Percentiles rank a stretch among this genome's conserved stretches.
These are phyloP conservation scores for Asbolus verrucosus DNA, from an alignment of 1,140 invertebrate species.

Conservation along the genomic window DNA sequence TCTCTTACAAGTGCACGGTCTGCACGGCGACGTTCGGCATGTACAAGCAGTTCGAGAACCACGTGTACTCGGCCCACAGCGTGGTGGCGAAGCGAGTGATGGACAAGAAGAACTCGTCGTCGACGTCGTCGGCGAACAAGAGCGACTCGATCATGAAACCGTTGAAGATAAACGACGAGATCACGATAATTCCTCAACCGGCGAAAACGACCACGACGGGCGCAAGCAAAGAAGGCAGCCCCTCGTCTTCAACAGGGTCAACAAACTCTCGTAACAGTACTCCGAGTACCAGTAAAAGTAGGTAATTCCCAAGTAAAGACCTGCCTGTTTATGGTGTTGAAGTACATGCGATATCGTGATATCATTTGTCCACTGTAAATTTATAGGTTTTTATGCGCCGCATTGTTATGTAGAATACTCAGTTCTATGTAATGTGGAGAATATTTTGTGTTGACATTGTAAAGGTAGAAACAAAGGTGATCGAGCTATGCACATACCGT, in stretches of 20 bases:
- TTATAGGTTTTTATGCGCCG: constrained; percentile 21
- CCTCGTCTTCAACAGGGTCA: constrained; percentile 48
- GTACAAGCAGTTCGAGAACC: constrained; percentile 95
- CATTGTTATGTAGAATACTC: constrained; percentile 28
- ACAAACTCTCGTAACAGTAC: constrained; percentile 44
- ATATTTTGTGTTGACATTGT: constrained; percentile 1
- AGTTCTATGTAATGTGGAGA: neutral
- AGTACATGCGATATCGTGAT: constrained; percentile 37
- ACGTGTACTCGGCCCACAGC: constrained; percentile 93
- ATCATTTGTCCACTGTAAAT: constrained; percentile 30
- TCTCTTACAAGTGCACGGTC: constrained; percentile 95
- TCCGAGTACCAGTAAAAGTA: constrained; percentile 60
- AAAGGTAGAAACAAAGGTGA: constrained; percentile 8
- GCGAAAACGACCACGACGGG: constrained; percentile 67
- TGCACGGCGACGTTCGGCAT: constrained; percentile 94
- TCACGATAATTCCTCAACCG: constrained; percentile 91
- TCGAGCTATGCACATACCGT: constrained; percentile 1
- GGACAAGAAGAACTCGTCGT: constrained; percentile 74
- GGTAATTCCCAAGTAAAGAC: constrained; percentile 46
- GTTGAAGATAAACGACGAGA: constrained; percentile 92
- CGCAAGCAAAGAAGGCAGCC: constrained; percentile 57
- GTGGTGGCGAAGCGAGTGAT: constrained; percentile 84
- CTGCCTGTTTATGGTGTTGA: constrained; percentile 27
- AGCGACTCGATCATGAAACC: constrained; percentile 83
- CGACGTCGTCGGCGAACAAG: constrained; percentile 67